A percentile compares a stretch with the other conserved stretches of the same genome.
phyloP scores from a whole-genome alignment of 2,797 vertebrate genomes.

The Pyrocephalus nanus region DNA sequence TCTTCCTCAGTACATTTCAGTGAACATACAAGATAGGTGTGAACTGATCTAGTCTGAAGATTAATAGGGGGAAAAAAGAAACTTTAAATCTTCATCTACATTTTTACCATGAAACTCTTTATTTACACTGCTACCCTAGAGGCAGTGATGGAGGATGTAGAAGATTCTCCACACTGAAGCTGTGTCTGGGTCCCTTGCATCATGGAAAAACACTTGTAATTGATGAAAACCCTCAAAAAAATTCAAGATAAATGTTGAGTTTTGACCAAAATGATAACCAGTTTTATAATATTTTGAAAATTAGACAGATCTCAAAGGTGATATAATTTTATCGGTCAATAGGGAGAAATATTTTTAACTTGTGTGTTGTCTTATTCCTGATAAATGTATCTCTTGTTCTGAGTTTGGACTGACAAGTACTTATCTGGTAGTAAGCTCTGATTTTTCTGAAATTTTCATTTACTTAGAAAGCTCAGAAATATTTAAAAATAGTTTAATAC shows the following conservation, averaged over 20 bases:
- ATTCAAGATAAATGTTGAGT: not conserved
- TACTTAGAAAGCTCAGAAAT: not conserved
- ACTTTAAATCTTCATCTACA: not conserved
- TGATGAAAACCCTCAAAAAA: not conserved
- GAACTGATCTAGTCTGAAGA: not conserved
- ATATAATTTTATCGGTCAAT: not conserved
- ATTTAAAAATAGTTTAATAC: not conserved
- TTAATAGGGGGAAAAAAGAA: not conserved
- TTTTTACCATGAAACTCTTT: not conserved
- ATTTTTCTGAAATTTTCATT: not conserved
- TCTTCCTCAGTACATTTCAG: not conserved
- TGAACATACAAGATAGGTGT: not conserved
- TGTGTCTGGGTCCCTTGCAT: not conserved
- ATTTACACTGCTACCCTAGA: not conserved
- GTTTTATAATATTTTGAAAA: not conserved
- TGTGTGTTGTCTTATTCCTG: not conserved
- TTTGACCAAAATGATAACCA: not conserved
- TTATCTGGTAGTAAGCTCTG: not conserved
- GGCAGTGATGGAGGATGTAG: not conserved
- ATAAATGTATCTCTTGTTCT: not conserved
- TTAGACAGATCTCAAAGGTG: not conserved
- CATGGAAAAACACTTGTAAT: not conserved
- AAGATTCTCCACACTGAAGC: not conserved
- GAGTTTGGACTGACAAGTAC: not conserved
- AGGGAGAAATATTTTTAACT: not conserved